These are phyloP conservation scores for Harpalus rubripes DNA, from an alignment of 2,888 invertebrate genomes.

Conservation along the genomic window DNA sequence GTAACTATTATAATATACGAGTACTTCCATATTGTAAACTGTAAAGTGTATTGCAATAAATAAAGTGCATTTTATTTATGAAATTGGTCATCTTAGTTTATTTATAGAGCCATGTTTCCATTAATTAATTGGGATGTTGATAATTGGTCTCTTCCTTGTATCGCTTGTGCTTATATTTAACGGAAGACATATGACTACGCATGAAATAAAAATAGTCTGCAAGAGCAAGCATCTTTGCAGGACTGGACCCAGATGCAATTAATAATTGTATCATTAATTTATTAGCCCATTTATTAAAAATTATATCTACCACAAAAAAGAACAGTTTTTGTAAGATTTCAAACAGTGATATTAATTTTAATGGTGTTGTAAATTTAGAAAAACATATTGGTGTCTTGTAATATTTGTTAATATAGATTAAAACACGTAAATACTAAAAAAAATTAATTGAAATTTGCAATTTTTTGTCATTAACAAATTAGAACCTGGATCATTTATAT, in stretches of 20 bases:
- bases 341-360: neutral
- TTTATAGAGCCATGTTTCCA: slow-evolving; percentile 59
- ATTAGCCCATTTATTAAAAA: neutral
- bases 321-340: neutral
- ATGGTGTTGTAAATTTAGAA: neutral
- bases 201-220: slow-evolving; percentile 54
- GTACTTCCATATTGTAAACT: slow-evolving; percentile 1
- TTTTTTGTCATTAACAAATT: too few species aligned
- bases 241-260: slow-evolving; percentile 1
- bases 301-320: neutral
- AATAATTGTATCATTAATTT: slow-evolving; percentile 30
- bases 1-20: neutral
- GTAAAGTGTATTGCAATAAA: neutral
- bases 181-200: slow-evolving; percentile 54
- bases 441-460: too few species aligned
- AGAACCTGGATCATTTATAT: too few species aligned
- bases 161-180: slow-evolving; percentile 39
- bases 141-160: slow-evolving; percentile 62
- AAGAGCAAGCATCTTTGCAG: slow-evolving; percentile 27
- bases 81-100: slow-evolving; percentile 38
- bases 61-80: slow-evolving; percentile 37
- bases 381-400: neutral
- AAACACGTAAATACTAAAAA: too few species aligned
- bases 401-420: neutral
- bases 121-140: slow-evolving; percentile 62